phyloP scores from a whole-genome alignment of 2,113 vertebrate species.

The Ictalurus furcatus region DNA sequence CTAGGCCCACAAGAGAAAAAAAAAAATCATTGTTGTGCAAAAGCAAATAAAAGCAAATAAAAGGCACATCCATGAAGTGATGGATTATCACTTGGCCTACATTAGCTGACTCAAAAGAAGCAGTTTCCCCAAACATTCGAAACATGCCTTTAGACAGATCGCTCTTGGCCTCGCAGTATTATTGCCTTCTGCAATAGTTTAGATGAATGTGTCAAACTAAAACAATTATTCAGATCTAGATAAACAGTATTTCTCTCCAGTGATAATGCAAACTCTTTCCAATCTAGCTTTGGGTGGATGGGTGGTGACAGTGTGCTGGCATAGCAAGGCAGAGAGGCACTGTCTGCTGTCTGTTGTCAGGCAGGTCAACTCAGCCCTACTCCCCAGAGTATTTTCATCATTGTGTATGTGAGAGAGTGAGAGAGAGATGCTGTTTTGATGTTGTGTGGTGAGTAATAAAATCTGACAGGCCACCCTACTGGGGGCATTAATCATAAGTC shows the following conservation, averaged over 20 bases:
- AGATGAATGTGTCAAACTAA: background rate
- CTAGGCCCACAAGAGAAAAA: background rate
- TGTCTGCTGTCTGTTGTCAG: background rate
- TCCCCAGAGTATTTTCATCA: background rate
- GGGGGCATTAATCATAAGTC: background rate
- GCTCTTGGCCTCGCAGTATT: background rate
- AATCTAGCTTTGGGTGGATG: background rate
- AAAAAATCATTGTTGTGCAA: background rate
- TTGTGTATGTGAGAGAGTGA: background rate
- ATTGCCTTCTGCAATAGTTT: slow-evolving; percentile 11
- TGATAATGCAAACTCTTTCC: background rate
- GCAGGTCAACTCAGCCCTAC: background rate
- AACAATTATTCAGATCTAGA: background rate
- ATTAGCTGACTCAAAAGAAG: background rate
- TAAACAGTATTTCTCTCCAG: background rate
- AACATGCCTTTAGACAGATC: background rate
- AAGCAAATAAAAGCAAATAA: slow-evolving; percentile 22
- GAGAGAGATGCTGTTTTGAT: background rate
- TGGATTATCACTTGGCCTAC: background rate
- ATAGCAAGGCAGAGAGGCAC: background rate
- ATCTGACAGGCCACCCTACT: background rate
- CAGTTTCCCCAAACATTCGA: background rate
- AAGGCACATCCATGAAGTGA: background rate
- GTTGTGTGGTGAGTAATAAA: background rate
- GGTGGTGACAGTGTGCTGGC: background rate